A percentile compares a stretch with the other conserved stretches of the same genome.
Conservation (phyloP, 1,140 invertebrate species). For the Rhopalosiphum maidis region DNA sequence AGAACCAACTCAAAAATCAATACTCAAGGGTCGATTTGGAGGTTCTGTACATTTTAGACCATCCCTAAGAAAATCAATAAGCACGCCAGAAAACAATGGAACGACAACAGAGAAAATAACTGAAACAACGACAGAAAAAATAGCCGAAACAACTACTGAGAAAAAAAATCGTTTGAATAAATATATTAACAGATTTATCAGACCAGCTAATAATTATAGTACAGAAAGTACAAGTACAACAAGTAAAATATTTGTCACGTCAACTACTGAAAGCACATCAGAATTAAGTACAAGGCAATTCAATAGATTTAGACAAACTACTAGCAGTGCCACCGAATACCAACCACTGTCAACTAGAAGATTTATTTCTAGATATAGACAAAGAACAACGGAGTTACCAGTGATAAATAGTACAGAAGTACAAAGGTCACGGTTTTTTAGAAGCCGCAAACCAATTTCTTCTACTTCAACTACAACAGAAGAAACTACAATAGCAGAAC, state of each 20-base stretch:
- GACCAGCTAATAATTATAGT: neutral
- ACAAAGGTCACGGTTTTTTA: slow-evolving; percentile 42
- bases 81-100: neutral
- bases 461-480: neutral
- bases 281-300: neutral
- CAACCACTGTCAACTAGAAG: neutral
- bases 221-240: slow-evolving; percentile 21
- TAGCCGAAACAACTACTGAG: neutral
- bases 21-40: slow-evolving; percentile 38
- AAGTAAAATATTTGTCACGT: neutral
- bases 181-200: slow-evolving; percentile 32
- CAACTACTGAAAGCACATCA: neutral
- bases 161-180: slow-evolving; percentile 29
- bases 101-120: slow-evolving; percentile 5
- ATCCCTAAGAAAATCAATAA: slow-evolving; percentile 1
- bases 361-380: neutral
- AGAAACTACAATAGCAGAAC: neutral
- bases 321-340: neutral
- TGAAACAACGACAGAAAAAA: neutral
- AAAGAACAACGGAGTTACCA: neutral
- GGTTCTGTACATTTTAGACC: slow-evolving; percentile 4
- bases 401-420: neutral
- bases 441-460: slow-evolving; percentile 28
- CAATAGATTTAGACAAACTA: slow-evolving; percentile 10
- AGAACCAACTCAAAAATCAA: slow-evolving; percentile 39